A percentile compares a stretch with the other conserved stretches of the same genome.
Conservation (phyloP, 2,113 vertebrate genomes). For the Perccottus glenii region DNA sequence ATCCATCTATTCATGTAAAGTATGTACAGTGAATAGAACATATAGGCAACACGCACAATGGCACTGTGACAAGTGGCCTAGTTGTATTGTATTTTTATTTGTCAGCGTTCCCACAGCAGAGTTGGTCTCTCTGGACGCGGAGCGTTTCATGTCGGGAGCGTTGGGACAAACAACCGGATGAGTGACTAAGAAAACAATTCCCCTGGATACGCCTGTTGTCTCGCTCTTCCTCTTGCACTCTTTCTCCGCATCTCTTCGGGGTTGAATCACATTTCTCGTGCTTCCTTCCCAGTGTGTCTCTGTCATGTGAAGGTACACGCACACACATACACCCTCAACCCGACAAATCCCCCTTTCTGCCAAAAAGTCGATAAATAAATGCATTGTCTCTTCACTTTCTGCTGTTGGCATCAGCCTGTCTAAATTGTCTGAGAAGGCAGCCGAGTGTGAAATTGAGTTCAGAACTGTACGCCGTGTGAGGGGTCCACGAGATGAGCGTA, state of each 20-base stretch:
- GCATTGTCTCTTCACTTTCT: constrained; percentile 79
- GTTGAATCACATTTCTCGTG: constrained; percentile 59
- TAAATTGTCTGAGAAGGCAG: constrained; percentile 81
- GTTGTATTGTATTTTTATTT: constrained; percentile 53
- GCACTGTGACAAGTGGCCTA: constrained; percentile 32
- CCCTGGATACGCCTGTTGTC: constrained; percentile 60
- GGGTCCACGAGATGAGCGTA: constrained; percentile 65
- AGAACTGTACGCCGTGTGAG: constrained; percentile 72
- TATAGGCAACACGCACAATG: not conserved
- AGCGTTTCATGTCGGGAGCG: constrained; percentile 53
- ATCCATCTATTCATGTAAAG: not conserved
- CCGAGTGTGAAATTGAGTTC: constrained; percentile 85
- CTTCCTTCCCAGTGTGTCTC: constrained; percentile 52
- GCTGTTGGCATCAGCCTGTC: constrained; percentile 81
- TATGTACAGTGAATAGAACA: not conserved
- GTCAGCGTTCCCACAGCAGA: constrained; percentile 36
- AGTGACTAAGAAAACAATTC: constrained; percentile 73
- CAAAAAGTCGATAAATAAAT: constrained; percentile 78
- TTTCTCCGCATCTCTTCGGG: constrained; percentile 41
- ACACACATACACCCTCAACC: constrained; percentile 32
- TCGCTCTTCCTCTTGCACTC: constrained; percentile 38
- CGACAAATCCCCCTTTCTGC: constrained; percentile 65
- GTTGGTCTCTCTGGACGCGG: constrained; percentile 39
- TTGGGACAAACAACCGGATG: constrained; percentile 65
- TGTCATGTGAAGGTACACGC: constrained; percentile 61